Conservation (phyloP, 2,888 invertebrate genomes). For the Petrophora chlorosata region DNA sequence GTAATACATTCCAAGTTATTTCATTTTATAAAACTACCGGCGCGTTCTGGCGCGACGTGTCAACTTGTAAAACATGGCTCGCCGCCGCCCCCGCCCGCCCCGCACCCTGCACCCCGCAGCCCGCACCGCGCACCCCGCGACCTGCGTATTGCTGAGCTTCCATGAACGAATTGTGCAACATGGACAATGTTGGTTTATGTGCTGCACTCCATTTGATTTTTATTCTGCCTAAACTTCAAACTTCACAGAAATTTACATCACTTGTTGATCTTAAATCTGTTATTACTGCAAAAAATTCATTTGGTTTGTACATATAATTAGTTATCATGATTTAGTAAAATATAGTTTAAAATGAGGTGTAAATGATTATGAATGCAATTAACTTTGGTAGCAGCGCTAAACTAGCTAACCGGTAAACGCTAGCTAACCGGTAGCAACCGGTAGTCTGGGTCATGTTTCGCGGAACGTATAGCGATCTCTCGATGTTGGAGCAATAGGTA, state of each 20-base stretch:
- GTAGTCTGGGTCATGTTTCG: constrained; percentile 1
- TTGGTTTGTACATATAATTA: not conserved
- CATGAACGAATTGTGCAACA: not conserved
- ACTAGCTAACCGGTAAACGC: too few relatives aligned
- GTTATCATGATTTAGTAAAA: not conserved
- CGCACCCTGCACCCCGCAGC: too few relatives aligned
- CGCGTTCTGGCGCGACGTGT: not conserved
- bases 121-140: not conserved
- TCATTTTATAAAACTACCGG: constrained; percentile 5
- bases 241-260: not conserved
- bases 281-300: not conserved
- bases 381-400: not conserved
- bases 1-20: constrained; percentile 7
- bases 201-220: not conserved
- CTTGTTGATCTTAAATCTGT: constrained; percentile 11
- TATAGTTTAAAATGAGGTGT: not conserved
- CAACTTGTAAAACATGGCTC: constrained; percentile 3
- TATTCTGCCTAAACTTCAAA: not conserved
- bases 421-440: too few relatives aligned
- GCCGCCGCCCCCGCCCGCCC: not conserved
- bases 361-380: constrained; percentile 2
- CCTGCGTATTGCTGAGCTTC: too few relatives aligned
- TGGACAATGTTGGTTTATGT: not conserved
- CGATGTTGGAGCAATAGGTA: not conserved
- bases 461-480: not conserved